These are phyloP conservation scores for Percopsis transmontana DNA, from an alignment of 2,113 vertebrate genomes.

Conservation along the genomic window DNA sequence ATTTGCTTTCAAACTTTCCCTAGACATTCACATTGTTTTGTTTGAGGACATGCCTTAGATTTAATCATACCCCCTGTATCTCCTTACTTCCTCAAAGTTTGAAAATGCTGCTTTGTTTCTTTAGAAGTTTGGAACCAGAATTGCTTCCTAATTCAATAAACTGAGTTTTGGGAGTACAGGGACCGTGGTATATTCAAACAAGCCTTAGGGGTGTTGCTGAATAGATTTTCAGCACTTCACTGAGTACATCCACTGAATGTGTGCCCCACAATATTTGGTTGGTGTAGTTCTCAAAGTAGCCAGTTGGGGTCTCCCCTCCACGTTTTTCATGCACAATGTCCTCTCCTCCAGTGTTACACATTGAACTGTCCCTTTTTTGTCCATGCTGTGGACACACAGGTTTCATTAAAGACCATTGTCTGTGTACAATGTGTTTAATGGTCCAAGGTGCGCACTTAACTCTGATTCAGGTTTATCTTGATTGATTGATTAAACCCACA, in stretches of 20 bases:
- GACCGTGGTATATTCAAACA: neutral
- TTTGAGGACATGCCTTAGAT: neutral
- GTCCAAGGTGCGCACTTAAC: too few relatives aligned
- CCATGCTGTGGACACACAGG: neutral
- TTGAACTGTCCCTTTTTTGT: conserved; percentile 11
- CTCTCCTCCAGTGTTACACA: conserved; percentile 16
- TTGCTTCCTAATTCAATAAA: conserved; percentile 1
- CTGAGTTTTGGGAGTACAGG: neutral
- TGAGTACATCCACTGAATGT: conserved; percentile 11
- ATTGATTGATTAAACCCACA: too few relatives aligned
- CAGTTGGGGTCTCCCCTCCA: conserved; percentile 78
- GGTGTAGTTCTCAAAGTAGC: conserved; percentile 73
- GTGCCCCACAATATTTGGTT: conserved; percentile 37
- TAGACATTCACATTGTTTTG: neutral
- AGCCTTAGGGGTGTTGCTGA: neutral
- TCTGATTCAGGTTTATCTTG: too few relatives aligned
- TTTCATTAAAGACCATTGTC: neutral
- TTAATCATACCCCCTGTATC: neutral
- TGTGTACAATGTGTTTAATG: too few relatives aligned
- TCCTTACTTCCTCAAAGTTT: conserved; percentile 15
- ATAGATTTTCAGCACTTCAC: neutral
- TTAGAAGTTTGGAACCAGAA: neutral
- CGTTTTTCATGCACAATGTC: conserved; percentile 4
- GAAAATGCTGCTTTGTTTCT: neutral
- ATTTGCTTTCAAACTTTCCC: conserved; percentile 1